Percentiles rank a stretch among this genome's conserved stretches.
Conservation (phyloP, 2,888 invertebrate genomes). For the Prosapia bicincta region DNA sequence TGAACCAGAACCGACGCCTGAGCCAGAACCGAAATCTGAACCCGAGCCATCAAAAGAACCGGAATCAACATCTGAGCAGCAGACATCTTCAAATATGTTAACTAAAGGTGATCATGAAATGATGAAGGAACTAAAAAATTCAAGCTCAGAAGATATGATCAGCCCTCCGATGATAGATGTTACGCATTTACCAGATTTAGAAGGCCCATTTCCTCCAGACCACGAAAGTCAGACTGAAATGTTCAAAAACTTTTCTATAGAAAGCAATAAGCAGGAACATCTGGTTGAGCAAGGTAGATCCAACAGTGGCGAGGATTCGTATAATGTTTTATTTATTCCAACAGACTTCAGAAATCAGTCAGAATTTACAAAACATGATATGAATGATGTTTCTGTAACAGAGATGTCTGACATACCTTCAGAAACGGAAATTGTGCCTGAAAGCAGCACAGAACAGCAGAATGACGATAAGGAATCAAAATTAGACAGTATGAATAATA, state of each 20-base stretch:
- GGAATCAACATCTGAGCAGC: constrained; percentile 33
- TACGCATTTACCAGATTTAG: constrained; percentile 29
- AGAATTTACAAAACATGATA: neutral
- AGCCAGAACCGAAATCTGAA: constrained; percentile 37
- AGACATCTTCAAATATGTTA: constrained; percentile 27
- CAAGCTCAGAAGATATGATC: constrained; percentile 1
- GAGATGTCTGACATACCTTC: neutral
- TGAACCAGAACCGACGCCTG: constrained; percentile 41
- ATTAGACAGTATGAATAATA: neutral
- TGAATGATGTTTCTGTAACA: neutral
- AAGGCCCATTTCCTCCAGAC: constrained; percentile 31
- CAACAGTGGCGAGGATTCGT: constrained; percentile 2
- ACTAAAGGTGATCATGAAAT: constrained; percentile 11
- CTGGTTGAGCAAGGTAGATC: constrained; percentile 15
- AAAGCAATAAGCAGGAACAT: neutral
- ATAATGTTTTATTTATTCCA: neutral
- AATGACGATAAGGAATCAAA: neutral
- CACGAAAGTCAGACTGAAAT: constrained; percentile 27
- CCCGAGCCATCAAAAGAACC: constrained; percentile 29
- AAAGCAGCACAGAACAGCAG: neutral
- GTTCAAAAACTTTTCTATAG: constrained; percentile 4
- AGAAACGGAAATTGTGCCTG: neutral
- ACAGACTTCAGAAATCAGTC: neutral
- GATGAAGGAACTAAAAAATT: constrained; percentile 3
- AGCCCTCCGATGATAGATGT: constrained; percentile 27